Evolutionary conservation across 2,113 vertebrate genomes (phyloP), one percentile per base, ranked within the genome.

Genomic region (Perognathus longimembris): DNA sequence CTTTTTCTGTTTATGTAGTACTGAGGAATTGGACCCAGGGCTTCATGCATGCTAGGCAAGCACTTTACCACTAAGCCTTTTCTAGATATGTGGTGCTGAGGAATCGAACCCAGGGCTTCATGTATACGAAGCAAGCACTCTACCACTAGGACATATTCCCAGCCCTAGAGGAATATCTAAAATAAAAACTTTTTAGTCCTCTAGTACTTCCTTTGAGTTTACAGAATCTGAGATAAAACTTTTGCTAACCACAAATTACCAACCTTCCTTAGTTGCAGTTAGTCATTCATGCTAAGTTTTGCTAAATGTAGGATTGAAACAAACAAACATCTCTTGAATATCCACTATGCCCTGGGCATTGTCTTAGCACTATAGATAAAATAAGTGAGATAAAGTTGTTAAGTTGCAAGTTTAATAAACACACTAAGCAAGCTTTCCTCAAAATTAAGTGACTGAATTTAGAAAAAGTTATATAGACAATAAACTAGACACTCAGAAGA

Each of bases 281-380:
- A 94, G 69, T 74, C 59, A 74, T 54, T 95, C 57, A 1, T 85
- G n/a, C 89, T 86, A 78, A 21, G 93, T 54, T 95, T 79, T 83
- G 69, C 42, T 69, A 61, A 73, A 85, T 17, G 0, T 83, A 66
- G 63, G 7, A 42, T 84, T 21, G 80, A 0, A 40, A 92, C 86
- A 84, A 83, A 69, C n/a, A 90, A 64, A 92, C 70, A 30, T 88
- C 8, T 88, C 90, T 91, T 90, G 67, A 84, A 79, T 93, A 26
- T 34, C 28, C 76, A 11, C 34, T 90, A 0, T 78, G 59, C 95
- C n/a, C 54, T 45, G 20, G 24, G 10, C n/a, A 0, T 84, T 95
- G 54, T 20, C 21, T 54, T 90, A 79, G 8, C 38, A 92, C 78
- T 95, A 11, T 24, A 80, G 73, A 45, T 90, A 59, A 78, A 86